phyloP scores from a whole-genome alignment of 2,888 invertebrate genomes.

The Ennomos erosarius region DNA sequence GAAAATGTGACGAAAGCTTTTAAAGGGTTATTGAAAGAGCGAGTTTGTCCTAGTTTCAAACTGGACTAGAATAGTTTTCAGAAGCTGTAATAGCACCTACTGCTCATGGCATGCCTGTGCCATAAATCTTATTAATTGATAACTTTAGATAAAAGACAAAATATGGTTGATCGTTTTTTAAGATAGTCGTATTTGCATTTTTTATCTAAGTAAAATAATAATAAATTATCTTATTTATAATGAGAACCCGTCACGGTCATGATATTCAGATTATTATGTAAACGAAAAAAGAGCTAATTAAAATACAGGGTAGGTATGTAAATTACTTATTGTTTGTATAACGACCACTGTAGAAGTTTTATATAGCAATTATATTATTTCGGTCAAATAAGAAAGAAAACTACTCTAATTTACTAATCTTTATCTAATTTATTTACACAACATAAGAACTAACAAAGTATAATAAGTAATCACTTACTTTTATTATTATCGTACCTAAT shows the following conservation, averaged over 20 bases:
- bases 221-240: conserved; percentile 7
- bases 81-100: too few species aligned
- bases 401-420: conserved; percentile 12
- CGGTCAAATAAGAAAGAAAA: neutral
- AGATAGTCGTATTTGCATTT: too few species aligned
- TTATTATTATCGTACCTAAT: too few species aligned
- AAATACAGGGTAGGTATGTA: conserved; percentile 7
- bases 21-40: conserved; percentile 21
- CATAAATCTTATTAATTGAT: too few species aligned
- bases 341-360: neutral
- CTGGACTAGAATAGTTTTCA: neutral
- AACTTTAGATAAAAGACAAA: too few species aligned
- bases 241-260: conserved; percentile 23
- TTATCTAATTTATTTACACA: too few species aligned
- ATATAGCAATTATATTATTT: neutral
- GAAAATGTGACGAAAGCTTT: conserved; percentile 17
- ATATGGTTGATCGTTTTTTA: too few species aligned
- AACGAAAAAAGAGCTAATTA: conserved; percentile 12
- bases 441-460: too few species aligned
- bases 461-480: too few species aligned
- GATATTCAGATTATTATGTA: conserved; percentile 27
- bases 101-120: too few species aligned
- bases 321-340: conserved; percentile 11
- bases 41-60: conserved; percentile 14
- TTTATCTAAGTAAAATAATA: too few species aligned